These are phyloP conservation scores for Bombus soroeensis DNA, from an alignment of 1,140 invertebrate species.

Conservation along the genomic window DNA sequence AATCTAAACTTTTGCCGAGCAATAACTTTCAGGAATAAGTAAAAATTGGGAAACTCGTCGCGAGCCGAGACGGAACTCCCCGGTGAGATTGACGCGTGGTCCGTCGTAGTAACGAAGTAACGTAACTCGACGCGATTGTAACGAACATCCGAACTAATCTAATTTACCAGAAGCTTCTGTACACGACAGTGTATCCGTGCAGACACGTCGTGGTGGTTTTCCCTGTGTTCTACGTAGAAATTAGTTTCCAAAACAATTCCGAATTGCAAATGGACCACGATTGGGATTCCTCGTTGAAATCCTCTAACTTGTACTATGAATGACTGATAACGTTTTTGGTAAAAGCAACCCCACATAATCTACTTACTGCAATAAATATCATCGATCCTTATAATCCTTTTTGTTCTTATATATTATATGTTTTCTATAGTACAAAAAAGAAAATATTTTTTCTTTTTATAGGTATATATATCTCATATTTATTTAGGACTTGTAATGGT, in stretches of 20 bases:
- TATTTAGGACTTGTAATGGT: too few relatives aligned
- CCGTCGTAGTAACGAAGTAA: slow-evolving; percentile 57
- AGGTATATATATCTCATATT: too few relatives aligned
- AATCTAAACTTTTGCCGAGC: slow-evolving; percentile 55
- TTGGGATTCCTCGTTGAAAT: not conserved
- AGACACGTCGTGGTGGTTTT: slow-evolving; percentile 14
- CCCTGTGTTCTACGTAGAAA: slow-evolving; percentile 55
- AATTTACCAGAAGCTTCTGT: slow-evolving; percentile 61
- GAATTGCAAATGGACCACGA: slow-evolving; percentile 47
- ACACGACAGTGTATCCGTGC: slow-evolving; percentile 59
- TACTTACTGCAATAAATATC: not conserved
- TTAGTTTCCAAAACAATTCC: slow-evolving; percentile 66
- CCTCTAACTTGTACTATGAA: not conserved
- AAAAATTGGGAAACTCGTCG: slow-evolving; percentile 63
- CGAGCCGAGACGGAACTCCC: slow-evolving; percentile 42
- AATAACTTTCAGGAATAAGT: slow-evolving; percentile 52
- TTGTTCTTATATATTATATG: not conserved
- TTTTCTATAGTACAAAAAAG: not conserved
- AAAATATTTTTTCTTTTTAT: not conserved
- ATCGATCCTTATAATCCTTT: not conserved
- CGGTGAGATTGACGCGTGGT: slow-evolving; percentile 41
- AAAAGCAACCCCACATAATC: not conserved
- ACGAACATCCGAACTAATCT: slow-evolving; percentile 69
- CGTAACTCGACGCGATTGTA: slow-evolving; percentile 44
- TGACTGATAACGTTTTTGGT: not conserved